phyloP scores from a whole-genome alignment of 2,797 vertebrate species.

The Poeciliopsis presidionis region DNA sequence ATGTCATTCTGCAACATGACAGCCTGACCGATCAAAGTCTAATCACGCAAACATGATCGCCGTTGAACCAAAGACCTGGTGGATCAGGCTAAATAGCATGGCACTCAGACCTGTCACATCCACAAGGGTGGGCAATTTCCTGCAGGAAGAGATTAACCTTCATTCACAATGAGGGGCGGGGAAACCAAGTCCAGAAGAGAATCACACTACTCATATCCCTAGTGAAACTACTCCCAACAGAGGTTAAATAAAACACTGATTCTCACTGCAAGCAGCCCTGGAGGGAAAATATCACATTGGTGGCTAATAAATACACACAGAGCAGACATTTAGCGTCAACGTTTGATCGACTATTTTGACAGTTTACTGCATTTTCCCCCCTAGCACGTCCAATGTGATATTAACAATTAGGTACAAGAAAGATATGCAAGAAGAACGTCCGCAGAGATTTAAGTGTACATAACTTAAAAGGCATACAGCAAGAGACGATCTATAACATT shows the following conservation, averaged over 20 bases:
- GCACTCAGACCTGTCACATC: conserved; percentile 69
- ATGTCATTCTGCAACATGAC: conserved; percentile 55
- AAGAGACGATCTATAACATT: conserved; percentile 24
- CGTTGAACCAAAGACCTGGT: conserved; percentile 39
- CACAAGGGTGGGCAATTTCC: conserved; percentile 57
- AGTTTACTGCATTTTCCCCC: conserved; percentile 42
- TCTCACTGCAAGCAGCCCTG: conserved; percentile 44
- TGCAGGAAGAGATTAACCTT: conserved; percentile 58
- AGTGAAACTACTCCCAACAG: conserved; percentile 40
- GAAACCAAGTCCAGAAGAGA: conserved; percentile 20
- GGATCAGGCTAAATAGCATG: conserved; percentile 57
- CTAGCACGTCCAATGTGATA: conserved; percentile 49
- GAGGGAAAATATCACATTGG: conserved; percentile 48
- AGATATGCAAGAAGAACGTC: conserved; percentile 40
- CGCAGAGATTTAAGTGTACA: conserved; percentile 37
- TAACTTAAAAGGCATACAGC: conserved; percentile 39
- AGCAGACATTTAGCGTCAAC: conserved; percentile 50
- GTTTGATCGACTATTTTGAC: conserved; percentile 59
- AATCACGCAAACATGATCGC: conserved; percentile 65
- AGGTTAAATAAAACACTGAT: conserved; percentile 43
- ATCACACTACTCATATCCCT: conserved; percentile 39
- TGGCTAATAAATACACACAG: conserved; percentile 70
- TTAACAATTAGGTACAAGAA: conserved; percentile 60
- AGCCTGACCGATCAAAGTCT: conserved; percentile 59
- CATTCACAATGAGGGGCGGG: conserved; percentile 47